Conservation (phyloP, 2,888 invertebrate genomes). For the Thecocarcelia acutangulata region DNA sequence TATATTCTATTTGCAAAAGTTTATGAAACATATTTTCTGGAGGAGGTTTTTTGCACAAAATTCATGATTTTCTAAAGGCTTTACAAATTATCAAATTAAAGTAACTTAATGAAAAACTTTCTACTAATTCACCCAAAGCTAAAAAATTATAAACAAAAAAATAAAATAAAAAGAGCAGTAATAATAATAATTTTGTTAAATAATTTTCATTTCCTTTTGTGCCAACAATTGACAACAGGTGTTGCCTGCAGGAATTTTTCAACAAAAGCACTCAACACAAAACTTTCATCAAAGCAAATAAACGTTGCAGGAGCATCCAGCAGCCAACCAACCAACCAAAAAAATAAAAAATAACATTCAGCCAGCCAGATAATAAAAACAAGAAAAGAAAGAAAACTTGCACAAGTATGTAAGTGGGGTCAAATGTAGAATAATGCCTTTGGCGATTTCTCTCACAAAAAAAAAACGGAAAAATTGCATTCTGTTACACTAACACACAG, state of each 20-base stretch:
- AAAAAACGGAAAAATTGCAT: conserved; percentile 1
- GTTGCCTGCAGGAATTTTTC: conserved; percentile 64
- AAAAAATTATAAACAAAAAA: conserved; percentile 5
- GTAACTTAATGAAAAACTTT: conserved; percentile 2
- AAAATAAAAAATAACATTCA: conserved; percentile 22
- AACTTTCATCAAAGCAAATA: conserved; percentile 54
- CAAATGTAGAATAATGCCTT: conserved; percentile 64
- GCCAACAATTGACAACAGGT: conserved; percentile 67
- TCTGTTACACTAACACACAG: neutral
- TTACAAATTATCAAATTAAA: conserved; percentile 21
- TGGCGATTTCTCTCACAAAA: conserved; percentile 36
- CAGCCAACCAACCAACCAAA: conserved; percentile 32
- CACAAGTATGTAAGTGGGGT: conserved; percentile 60
- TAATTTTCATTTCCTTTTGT: conserved; percentile 62
- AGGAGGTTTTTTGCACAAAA: neutral
- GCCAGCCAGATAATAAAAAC: conserved; percentile 21
- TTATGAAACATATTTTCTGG: neutral
- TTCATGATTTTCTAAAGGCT: neutral
- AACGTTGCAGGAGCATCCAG: conserved; percentile 40
- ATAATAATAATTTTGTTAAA: conserved; percentile 54
- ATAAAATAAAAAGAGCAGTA: neutral
- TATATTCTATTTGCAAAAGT: neutral
- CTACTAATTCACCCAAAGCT: neutral
- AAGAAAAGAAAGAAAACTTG: conserved; percentile 15
- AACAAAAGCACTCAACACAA: conserved; percentile 63